Conservation (phyloP, 2,888 invertebrate species). For the Antheraea yamamai region DNA sequence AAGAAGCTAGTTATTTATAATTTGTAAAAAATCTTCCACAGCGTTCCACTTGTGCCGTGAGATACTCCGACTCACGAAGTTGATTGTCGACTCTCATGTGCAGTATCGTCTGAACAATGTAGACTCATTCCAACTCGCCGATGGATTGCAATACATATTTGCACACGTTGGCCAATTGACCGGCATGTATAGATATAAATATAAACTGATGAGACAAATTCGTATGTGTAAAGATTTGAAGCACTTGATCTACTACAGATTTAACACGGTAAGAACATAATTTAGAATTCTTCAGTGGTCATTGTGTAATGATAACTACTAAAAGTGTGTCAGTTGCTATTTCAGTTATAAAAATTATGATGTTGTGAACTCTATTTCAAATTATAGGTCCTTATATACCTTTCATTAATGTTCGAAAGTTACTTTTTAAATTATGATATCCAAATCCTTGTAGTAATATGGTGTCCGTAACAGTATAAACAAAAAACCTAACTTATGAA, state of each 20-base stretch:
- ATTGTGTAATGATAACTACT: neutral
- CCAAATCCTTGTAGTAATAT: too few species aligned
- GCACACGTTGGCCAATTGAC: constrained; percentile 99
- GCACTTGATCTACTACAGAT: constrained; percentile 99
- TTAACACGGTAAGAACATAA: constrained; percentile 90
- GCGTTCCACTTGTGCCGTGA: constrained; percentile 99
- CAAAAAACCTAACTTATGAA: too few species aligned
- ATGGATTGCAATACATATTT: constrained; percentile 99
- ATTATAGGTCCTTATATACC: too few species aligned
- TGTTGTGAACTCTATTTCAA: too few species aligned
- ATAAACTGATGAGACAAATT: constrained; percentile 99
- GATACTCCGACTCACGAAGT: constrained; percentile 98
- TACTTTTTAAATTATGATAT: too few species aligned
- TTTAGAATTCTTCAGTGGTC: neutral
- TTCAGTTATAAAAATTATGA: too few species aligned
- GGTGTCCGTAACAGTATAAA: too few species aligned
- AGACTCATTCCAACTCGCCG: constrained; percentile 98
- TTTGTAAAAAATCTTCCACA: constrained; percentile 45
- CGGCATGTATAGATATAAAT: constrained; percentile 99
- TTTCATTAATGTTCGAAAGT: too few species aligned
- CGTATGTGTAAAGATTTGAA: constrained; percentile 99
- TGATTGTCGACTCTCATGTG: constrained; percentile 99
- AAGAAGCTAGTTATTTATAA: neutral
- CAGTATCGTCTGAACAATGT: constrained; percentile 99
- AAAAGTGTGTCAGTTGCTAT: too few species aligned